These are phyloP conservation scores for Encarsia formosa DNA, from an alignment of 2,888 invertebrate species.

Conservation along the genomic window DNA sequence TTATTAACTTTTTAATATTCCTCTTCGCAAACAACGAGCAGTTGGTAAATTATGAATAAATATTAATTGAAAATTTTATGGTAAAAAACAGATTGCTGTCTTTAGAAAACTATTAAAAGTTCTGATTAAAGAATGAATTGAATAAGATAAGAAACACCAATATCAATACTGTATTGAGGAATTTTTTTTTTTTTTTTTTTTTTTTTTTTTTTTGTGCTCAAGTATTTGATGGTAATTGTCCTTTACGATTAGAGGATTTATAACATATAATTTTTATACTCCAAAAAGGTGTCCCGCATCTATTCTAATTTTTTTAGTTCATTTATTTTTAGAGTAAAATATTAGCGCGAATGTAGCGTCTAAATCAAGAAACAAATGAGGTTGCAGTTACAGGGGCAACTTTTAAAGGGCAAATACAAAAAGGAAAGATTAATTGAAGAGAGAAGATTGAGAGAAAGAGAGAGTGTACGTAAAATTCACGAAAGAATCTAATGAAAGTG, in stretches of 20 bases:
- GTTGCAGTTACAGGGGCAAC: conserved; percentile 49
- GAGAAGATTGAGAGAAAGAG: conserved; percentile 5
- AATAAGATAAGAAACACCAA: conserved; percentile 8
- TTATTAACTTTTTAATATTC: conserved; percentile 19
- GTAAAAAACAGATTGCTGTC: too few species aligned
- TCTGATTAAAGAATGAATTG: too few species aligned
- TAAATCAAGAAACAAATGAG: conserved; percentile 34
- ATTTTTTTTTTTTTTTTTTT: conserved; percentile 11
- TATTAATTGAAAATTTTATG: too few species aligned
- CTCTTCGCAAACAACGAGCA: conserved; percentile 25
- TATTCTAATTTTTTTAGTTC: conserved; percentile 12
- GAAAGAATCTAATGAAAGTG: conserved; percentile 18
- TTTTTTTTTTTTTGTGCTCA: too few species aligned
- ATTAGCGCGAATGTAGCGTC: conserved; percentile 21
- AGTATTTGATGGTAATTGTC: conserved; percentile 13
- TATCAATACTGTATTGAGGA: conserved; percentile 17
- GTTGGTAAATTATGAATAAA: too few species aligned
- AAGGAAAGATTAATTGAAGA: conserved; percentile 25
- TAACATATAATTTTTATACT: too few species aligned
- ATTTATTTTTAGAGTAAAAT: conserved; percentile 18
- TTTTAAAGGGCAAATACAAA: conserved; percentile 25
- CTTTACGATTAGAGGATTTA: conserved; percentile 18
- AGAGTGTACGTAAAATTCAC: too few species aligned
- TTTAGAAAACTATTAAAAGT: too few species aligned
- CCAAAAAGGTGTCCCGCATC: conserved; percentile 10